Evolutionary conservation across 2,797 vertebrate species (phyloP).

Genomic region (Alosa sapidissima): DNA sequence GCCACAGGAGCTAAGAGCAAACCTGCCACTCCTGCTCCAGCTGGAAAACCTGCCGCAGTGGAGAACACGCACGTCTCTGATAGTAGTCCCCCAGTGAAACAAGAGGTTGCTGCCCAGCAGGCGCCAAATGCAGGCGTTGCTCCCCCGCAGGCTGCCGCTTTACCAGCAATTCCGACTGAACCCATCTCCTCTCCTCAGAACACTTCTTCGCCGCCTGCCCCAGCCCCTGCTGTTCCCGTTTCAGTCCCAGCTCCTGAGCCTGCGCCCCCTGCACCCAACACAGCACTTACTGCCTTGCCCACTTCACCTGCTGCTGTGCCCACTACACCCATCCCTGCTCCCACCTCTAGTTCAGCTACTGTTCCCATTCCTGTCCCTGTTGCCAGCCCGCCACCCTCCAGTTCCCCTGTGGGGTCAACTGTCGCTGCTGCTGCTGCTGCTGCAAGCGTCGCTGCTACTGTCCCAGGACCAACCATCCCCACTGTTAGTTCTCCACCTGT

Average conservation of each 20-base stretch:
- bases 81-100: slow-evolving; percentile 62
- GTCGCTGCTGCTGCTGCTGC: slow-evolving; percentile 49
- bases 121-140: slow-evolving; percentile 48
- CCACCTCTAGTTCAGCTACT: slow-evolving; percentile 51
- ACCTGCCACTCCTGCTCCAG: slow-evolving; percentile 74
- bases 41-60: slow-evolving; percentile 70
- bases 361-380: slow-evolving; percentile 54
- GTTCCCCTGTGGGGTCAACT: slow-evolving; percentile 60
- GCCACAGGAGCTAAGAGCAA: slow-evolving; percentile 79
- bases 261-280: slow-evolving; percentile 31
- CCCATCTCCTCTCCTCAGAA: slow-evolving; percentile 27
- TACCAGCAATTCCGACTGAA: slow-evolving; percentile 49
- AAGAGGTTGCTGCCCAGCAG: slow-evolving; percentile 43
- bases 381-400: slow-evolving; percentile 61
- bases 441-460: slow-evolving; percentile 36
- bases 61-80: slow-evolving; percentile 67
- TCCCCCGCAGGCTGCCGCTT: slow-evolving; percentile 49
- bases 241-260: slow-evolving; percentile 54
- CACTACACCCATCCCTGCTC: slow-evolving; percentile 46
- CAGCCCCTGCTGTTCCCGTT: slow-evolving; percentile 31
- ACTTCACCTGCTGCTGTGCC: slow-evolving; percentile 43
- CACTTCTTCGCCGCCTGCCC: slow-evolving; percentile 41
- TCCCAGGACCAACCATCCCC: slow-evolving; percentile 54
- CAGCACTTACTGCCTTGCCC: slow-evolving; percentile 51
- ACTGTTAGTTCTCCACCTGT: slow-evolving; percentile 54